Conservation (phyloP, 1,140 invertebrate species). For the Kradibia gibbosae region DNA sequence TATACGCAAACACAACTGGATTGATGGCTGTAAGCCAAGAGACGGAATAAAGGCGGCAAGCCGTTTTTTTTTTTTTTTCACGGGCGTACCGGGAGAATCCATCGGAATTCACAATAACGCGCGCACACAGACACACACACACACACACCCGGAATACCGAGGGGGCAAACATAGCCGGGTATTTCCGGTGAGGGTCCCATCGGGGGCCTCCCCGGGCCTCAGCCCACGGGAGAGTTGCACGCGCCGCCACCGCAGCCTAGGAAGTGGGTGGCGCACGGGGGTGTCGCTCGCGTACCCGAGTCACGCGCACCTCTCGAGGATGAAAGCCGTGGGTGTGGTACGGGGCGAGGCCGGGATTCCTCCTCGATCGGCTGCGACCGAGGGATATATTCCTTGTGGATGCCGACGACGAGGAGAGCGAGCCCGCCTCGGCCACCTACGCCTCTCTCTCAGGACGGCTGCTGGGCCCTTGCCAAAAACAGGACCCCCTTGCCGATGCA, state of each 20-base stretch:
- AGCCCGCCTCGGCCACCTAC: too few species aligned
- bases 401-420: too few species aligned
- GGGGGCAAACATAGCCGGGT: too few species aligned
- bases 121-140: background rate
- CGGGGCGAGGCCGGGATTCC: background rate
- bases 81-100: too few species aligned
- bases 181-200: too few species aligned
- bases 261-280: constrained; percentile 39
- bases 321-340: background rate
- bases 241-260: background rate
- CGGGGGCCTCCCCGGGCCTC: background rate
- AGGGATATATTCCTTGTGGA: background rate
- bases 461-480: too few species aligned
- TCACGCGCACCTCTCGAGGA: background rate
- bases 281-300: constrained; percentile 15
- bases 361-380: background rate
- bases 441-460: background rate
- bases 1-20: too few species aligned
- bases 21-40: too few species aligned
- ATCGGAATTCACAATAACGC: background rate
- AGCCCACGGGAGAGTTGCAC: background rate
- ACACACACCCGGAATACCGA: background rate
- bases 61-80: background rate
- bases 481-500: too few species aligned
- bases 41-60: too few species aligned